Conservation (phyloP, 2,888 invertebrate genomes). For the Torymus tubicola region DNA sequence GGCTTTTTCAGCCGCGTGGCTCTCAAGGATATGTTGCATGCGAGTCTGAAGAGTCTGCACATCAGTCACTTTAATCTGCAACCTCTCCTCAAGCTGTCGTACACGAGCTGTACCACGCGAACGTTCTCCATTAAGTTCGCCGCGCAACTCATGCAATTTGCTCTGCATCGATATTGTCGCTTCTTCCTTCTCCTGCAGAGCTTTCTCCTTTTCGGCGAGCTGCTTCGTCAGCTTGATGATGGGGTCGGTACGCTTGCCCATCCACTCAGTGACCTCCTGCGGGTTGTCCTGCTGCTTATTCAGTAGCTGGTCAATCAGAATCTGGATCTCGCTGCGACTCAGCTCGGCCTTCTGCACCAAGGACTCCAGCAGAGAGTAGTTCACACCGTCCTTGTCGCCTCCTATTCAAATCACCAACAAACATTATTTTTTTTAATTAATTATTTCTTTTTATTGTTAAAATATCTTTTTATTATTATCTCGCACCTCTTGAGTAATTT, state of each 20-base stretch:
- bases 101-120: slow-evolving; percentile 78
- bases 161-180: slow-evolving; percentile 86
- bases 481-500: too few species aligned
- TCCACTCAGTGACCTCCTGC: slow-evolving; percentile 88
- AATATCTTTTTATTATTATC: too few species aligned
- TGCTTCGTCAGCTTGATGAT: slow-evolving; percentile 92
- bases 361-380: slow-evolving; percentile 83
- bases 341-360: slow-evolving; percentile 89
- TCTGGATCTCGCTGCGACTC: slow-evolving; percentile 91
- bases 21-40: slow-evolving; percentile 80
- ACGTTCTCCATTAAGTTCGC: slow-evolving; percentile 84
- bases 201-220: slow-evolving; percentile 90
- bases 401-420: slow-evolving; percentile 74
- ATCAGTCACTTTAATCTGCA: slow-evolving; percentile 79
- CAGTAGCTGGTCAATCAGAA: slow-evolving; percentile 90
- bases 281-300: slow-evolving; percentile 91
- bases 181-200: slow-evolving; percentile 85
- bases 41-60: slow-evolving; percentile 81
- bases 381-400: slow-evolving; percentile 84
- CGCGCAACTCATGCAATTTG: slow-evolving; percentile 87
- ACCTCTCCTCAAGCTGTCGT: slow-evolving; percentile 80
- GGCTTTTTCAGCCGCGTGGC: slow-evolving; percentile 80
- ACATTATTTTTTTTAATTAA: not conserved
- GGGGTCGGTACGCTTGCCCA: slow-evolving; percentile 90
- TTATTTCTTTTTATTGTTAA: too few species aligned